Percentiles rank a stretch among this genome's conserved stretches.
Conservation (phyloP, 2,113 vertebrate genomes). For the Ornithorhynchus anatinus region DNA sequence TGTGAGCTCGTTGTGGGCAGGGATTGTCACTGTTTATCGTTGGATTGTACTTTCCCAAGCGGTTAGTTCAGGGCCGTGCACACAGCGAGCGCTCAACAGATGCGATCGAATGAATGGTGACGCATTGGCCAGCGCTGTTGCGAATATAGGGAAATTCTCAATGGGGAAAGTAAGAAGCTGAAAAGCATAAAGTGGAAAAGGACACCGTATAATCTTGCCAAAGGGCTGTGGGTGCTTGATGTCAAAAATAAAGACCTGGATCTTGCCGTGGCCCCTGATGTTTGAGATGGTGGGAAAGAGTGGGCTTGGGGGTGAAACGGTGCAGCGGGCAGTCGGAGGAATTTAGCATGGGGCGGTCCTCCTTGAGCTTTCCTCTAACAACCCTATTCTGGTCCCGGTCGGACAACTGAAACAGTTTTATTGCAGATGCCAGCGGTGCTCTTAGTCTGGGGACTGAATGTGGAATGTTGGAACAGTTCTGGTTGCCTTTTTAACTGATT, state of each 20-base stretch:
- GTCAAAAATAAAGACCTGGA: conserved; percentile 3
- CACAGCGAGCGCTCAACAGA: too few relatives aligned
- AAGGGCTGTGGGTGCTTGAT: conserved; percentile 9
- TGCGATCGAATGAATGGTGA: too few relatives aligned
- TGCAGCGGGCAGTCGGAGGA: conserved; percentile 8
- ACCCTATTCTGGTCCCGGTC: background rate
- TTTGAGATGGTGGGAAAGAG: background rate
- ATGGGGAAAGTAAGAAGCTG: too few relatives aligned
- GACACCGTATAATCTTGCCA: background rate
- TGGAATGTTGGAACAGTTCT: conserved; percentile 12
- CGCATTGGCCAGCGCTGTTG: too few relatives aligned
- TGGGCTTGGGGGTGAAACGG: background rate
- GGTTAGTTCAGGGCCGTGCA: too few relatives aligned
- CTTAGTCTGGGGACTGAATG: background rate
- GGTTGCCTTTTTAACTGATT: background rate
- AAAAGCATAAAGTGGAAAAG: too few relatives aligned
- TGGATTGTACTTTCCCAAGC: too few relatives aligned
- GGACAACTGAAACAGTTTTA: background rate
- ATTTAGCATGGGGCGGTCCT: background rate
- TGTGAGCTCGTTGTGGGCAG: too few relatives aligned
- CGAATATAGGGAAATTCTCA: too few relatives aligned
- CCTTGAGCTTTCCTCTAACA: background rate
- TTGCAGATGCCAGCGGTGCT: background rate
- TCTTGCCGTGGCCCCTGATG: conserved; percentile 6
- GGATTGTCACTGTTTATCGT: too few relatives aligned